Evolutionary conservation across 1,140 invertebrate species (phyloP).

Genomic region (Mizuhopecten yessoensis): DNA sequence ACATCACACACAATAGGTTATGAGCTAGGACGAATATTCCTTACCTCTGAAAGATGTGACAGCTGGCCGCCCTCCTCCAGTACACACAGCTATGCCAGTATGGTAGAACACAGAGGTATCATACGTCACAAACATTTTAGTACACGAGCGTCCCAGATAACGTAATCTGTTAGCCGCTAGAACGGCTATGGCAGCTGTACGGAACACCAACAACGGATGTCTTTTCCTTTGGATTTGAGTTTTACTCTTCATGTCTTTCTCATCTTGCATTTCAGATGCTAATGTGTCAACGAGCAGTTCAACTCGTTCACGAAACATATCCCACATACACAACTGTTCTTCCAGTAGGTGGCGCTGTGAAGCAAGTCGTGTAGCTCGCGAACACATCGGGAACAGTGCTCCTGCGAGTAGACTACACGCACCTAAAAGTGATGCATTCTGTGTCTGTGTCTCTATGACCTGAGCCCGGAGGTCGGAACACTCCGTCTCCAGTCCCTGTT

Average conservation of each 20-base stretch:
- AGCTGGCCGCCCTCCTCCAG: conserved; percentile 66
- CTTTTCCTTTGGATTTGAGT: conserved; percentile 64
- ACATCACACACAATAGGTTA: too few species aligned
- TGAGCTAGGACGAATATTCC: neutral
- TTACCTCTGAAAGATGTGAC: conserved; percentile 69
- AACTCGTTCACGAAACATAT: conserved; percentile 75
- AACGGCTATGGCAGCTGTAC: conserved; percentile 77
- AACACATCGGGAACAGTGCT: conserved; percentile 79
- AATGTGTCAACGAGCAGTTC: conserved; percentile 75
- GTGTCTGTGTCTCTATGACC: conserved; percentile 69
- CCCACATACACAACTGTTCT: conserved; percentile 76
- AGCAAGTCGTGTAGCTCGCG: conserved; percentile 70
- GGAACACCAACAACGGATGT: conserved; percentile 74
- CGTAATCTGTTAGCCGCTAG: conserved; percentile 78
- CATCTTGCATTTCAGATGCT: conserved; percentile 70
- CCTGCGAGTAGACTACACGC: conserved; percentile 78
- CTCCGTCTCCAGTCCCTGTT: conserved; percentile 79
- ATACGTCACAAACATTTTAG: conserved; percentile 77
- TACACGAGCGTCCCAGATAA: conserved; percentile 65
- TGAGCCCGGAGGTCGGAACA: conserved; percentile 72
- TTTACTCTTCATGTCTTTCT: conserved; percentile 51
- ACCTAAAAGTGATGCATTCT: conserved; percentile 71
- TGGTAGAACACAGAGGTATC: conserved; percentile 69
- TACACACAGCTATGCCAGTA: conserved; percentile 74
- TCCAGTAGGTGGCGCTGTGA: conserved; percentile 75